Evolutionary conservation across 2,888 invertebrate genomes (phyloP).

Genomic region (Aphidius colemani): DNA sequence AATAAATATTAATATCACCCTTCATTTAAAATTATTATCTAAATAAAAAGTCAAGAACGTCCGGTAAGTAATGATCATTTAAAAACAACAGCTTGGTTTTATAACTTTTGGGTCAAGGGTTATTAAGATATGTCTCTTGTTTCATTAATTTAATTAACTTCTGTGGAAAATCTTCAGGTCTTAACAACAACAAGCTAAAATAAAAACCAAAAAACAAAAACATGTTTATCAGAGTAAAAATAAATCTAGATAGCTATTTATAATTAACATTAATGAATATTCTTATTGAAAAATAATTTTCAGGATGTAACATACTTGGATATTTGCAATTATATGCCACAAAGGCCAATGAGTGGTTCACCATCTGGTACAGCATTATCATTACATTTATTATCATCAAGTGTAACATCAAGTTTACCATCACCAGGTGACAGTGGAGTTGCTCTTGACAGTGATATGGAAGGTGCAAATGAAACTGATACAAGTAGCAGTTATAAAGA

Average conservation of each 20-base stretch:
- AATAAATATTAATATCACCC: constrained; percentile 51
- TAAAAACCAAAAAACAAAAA: constrained; percentile 2
- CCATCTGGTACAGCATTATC: constrained; percentile 55
- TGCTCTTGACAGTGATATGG: constrained; percentile 58
- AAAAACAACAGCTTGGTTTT: constrained; percentile 3
- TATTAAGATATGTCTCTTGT: constrained; percentile 40
- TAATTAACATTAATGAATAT: not conserved
- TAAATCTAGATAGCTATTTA: constrained; percentile 9
- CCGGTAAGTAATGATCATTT: constrained; percentile 34
- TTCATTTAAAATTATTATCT: constrained; percentile 53
- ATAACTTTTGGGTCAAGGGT: constrained; percentile 12
- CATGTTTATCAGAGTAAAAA: constrained; percentile 3
- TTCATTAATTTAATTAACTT: constrained; percentile 29
- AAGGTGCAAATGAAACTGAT: constrained; percentile 56
- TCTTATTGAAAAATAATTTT: not conserved
- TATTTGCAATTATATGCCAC: constrained; percentile 58
- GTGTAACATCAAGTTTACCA: constrained; percentile 62
- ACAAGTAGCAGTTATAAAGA: constrained; percentile 54
- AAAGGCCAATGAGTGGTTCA: constrained; percentile 58
- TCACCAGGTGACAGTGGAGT: constrained; percentile 82
- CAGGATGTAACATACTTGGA: constrained; percentile 59
- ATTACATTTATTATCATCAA: constrained; percentile 53
- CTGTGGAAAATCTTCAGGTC: constrained; percentile 20
- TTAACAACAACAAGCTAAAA: not conserved
- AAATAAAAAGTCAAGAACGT: constrained; percentile 51